phyloP scores from a whole-genome alignment of 2,888 invertebrate species.

The Odontomyia ornata region DNA sequence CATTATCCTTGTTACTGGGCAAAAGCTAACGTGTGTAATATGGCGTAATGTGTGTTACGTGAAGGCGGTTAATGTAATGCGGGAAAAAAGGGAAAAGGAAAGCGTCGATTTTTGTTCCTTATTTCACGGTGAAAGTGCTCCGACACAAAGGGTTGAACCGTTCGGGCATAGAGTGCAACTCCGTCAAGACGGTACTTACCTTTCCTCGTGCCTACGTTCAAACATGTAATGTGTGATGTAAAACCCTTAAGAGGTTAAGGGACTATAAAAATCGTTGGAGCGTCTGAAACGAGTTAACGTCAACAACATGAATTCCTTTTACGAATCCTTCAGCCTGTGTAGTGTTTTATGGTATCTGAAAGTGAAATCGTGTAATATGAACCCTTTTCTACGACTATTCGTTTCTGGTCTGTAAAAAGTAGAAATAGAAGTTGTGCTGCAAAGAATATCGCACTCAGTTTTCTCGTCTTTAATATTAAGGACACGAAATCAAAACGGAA shows the following conservation, averaged over 20 bases:
- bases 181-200: not conserved
- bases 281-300: slow-evolving; percentile 32
- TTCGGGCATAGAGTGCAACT: slow-evolving; percentile 32
- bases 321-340: slow-evolving; percentile 40
- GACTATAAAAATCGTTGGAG: slow-evolving; percentile 31
- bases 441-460: slow-evolving; percentile 22
- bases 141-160: slow-evolving; percentile 29
- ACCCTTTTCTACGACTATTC: slow-evolving; percentile 36
- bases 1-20: not conserved
- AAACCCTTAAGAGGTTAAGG: slow-evolving; percentile 29
- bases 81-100: slow-evolving; percentile 10
- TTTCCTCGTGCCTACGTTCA: not conserved
- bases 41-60: slow-evolving; percentile 1
- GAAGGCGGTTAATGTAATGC: not conserved
- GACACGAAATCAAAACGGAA: slow-evolving; percentile 19
- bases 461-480: slow-evolving; percentile 14
- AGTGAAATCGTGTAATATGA: slow-evolving; percentile 44
- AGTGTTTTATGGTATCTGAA: slow-evolving; percentile 45
- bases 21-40: slow-evolving; percentile 12
- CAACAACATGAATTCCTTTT: slow-evolving; percentile 42
- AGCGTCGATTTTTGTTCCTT: not conserved
- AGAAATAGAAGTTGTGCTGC: not conserved
- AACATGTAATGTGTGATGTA: not conserved
- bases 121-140: slow-evolving; percentile 22
- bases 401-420: slow-evolving; percentile 16